A percentile compares a stretch with the other conserved stretches of the same genome.
These are phyloP conservation scores for Synanthedon formicaeformis DNA, from an alignment of 2,888 invertebrate genomes.

Conservation along the genomic window DNA sequence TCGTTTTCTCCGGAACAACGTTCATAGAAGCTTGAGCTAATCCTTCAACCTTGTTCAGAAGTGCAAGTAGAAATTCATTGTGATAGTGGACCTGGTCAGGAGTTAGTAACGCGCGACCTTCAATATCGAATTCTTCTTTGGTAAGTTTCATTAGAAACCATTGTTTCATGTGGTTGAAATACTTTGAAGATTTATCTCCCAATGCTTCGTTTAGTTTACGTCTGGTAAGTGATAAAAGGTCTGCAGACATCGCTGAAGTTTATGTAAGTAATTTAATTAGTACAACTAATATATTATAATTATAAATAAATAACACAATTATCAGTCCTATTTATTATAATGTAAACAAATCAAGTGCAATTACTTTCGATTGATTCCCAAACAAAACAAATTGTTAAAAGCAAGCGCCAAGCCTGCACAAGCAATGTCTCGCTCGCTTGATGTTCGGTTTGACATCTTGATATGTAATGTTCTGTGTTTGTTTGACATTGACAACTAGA, in stretches of 20 bases:
- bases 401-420: no score
- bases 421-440: no score
- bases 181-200: conserved; percentile 77
- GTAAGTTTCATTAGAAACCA: conserved; percentile 83
- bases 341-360: no score
- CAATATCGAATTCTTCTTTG: conserved; percentile 86
- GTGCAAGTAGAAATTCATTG: conserved; percentile 84
- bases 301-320: no score
- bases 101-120: conserved; percentile 79
- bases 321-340: no score
- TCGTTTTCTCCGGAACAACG: conserved; percentile 55
- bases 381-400: no score
- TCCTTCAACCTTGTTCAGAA: conserved; percentile 80
- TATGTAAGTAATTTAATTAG: neutral
- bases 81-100: conserved; percentile 83
- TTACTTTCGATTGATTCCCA: no score
- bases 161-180: conserved; percentile 78
- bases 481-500: no score
- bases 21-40: conserved; percentile 53
- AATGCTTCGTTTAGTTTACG: conserved; percentile 73
- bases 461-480: no score
- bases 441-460: no score
- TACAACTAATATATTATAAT: neutral
- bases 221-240: conserved; percentile 69
- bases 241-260: conserved; percentile 32